Evolutionary conservation across 2,888 invertebrate species (phyloP).

Genomic region (Nasonovia ribisnigri): DNA sequence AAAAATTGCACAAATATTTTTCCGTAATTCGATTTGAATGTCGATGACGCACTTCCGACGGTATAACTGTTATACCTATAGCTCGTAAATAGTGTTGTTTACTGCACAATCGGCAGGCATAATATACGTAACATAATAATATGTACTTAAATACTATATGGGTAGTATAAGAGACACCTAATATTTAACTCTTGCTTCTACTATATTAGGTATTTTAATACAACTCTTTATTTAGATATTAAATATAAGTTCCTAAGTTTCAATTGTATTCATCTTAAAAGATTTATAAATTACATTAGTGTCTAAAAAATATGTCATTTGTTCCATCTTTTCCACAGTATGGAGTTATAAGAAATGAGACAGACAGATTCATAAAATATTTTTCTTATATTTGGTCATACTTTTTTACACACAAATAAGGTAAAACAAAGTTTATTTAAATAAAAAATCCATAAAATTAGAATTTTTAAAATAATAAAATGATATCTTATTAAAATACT

Average conservation of each 20-base stretch:
- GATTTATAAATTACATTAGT: too few relatives aligned
- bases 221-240: background rate
- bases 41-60: background rate
- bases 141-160: background rate
- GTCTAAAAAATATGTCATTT: too few relatives aligned
- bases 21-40: conserved; percentile 11
- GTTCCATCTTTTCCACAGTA: too few relatives aligned
- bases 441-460: too few relatives aligned
- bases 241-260: background rate
- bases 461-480: too few relatives aligned
- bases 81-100: background rate
- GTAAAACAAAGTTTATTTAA: too few relatives aligned
- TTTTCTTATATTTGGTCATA: too few relatives aligned
- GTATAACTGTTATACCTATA: background rate
- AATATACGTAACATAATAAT: background rate
- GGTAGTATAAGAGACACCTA: background rate
- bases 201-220: background rate
- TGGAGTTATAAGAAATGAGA: too few relatives aligned
- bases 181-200: background rate
- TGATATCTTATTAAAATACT: background rate
- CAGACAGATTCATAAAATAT: too few relatives aligned
- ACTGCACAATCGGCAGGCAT: background rate
- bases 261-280: too few relatives aligned
- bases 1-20: conserved; percentile 5
- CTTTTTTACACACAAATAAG: too few relatives aligned